Evolutionary conservation across 2,888 invertebrate genomes (phyloP), one percentile per base, ranked within the genome.

Genomic region (Aphidius colemani): DNA sequence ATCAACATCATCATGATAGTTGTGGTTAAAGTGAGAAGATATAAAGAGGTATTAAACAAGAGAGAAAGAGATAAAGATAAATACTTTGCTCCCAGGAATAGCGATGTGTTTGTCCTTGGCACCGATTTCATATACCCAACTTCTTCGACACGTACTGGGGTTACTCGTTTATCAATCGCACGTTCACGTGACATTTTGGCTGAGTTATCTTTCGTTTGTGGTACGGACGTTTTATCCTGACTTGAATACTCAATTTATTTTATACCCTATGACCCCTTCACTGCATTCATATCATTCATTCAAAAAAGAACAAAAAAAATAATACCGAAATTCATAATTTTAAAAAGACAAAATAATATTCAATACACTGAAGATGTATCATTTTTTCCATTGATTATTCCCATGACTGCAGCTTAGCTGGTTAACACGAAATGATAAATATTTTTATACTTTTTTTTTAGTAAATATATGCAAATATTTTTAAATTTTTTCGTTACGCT

Each of bases 81-180:
- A 48, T 48, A 7, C 46, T 48, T 39, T 41, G 43, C 49, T 41
- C 55, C 18, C 49, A 44, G 41, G 55, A 61, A 61, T 63, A 57
- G 56, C 59, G 58, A 58, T 58, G 51, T 58, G 53, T 51, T 51
- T 63, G 63, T 63, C 59, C 63, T 63, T 63, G 58, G 63, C 63
- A 63, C 46, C 53, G 59, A 63, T 59, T 63, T 63, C 41, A 58
- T 53, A 59, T 58, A 48, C 53, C 63, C 63, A 63, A 63, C 53
- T 63, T 63, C 58, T 63, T 63, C 53, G 63, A 63, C 63, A 63
- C 63, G 63, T 63, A 63, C 51, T 48, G 46, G 56, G 56, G 56
- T 64, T 64, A 64, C 64, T 64, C 60, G 56, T 64, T 64, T 64
- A 64, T 64, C 64, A 64, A 64, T 60, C 59, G 60, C 64, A 64